These are phyloP conservation scores for Quadriops clusia DNA, from an alignment of 2,888 invertebrate genomes.

Conservation along the genomic window DNA sequence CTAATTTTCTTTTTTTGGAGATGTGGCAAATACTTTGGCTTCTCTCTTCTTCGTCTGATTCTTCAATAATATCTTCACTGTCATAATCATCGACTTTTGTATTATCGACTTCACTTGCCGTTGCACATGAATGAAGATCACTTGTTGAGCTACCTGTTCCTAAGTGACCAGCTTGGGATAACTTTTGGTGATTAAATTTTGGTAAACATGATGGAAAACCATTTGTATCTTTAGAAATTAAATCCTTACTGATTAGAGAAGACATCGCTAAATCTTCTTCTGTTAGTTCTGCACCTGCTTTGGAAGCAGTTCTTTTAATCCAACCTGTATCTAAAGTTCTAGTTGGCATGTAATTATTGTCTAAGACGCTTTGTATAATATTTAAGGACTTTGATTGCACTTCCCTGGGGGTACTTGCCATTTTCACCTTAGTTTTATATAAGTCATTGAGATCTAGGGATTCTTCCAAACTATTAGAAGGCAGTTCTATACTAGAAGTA, in stretches of 20 bases:
- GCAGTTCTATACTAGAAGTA: background rate
- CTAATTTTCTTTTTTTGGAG: too few relatives aligned
- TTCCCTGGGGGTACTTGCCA: constrained; percentile 11
- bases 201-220: too few relatives aligned
- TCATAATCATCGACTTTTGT: constrained; percentile 35
- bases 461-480: constrained; percentile 9
- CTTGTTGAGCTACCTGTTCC: too few relatives aligned
- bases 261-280: too few relatives aligned
- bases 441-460: constrained; percentile 6
- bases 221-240: too few relatives aligned
- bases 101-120: constrained; percentile 2
- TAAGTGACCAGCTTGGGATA: too few relatives aligned
- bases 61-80: constrained; percentile 54
- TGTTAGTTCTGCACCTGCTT: constrained; percentile 14
- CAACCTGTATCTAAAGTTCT: constrained; percentile 45
- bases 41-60: constrained; percentile 30
- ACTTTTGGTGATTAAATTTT: too few relatives aligned
- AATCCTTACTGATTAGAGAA: background rate
- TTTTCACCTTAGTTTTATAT: constrained; percentile 14
- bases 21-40: too few relatives aligned
- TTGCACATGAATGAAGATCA: too few relatives aligned
- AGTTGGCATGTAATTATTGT: constrained; percentile 21
- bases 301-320: constrained; percentile 40
- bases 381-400: constrained; percentile 24
- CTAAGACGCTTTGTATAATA: constrained; percentile 24